These are phyloP conservation scores for Strigamia maritima DNA, from an alignment of 2,888 invertebrate species.

Conservation along the genomic window DNA sequence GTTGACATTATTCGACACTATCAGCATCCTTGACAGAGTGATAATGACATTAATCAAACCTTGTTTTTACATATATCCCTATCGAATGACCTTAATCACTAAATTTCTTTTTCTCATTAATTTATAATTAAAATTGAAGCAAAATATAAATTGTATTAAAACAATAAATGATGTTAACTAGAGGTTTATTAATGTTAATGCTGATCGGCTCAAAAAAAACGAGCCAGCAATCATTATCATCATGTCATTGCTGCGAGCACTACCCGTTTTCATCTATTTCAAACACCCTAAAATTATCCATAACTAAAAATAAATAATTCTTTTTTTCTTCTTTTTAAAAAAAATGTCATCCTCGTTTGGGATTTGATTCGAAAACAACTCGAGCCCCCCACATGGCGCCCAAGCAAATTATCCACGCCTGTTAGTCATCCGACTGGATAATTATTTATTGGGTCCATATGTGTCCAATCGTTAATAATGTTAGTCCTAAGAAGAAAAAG, in stretches of 20 bases:
- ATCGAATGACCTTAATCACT: too few species aligned
- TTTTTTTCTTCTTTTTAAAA: not conserved
- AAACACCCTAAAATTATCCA: not conserved
- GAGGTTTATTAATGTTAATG: too few species aligned
- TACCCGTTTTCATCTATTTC: too few species aligned
- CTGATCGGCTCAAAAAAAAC: too few species aligned
- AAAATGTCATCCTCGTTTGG: not conserved
- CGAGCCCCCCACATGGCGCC: slow-evolving; percentile 26
- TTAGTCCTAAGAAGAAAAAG: not conserved
- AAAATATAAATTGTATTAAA: too few species aligned
- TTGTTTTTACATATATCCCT: not conserved
- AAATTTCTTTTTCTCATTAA: too few species aligned
- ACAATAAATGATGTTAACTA: too few species aligned
- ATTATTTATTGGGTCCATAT: slow-evolving; percentile 29
- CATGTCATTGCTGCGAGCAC: too few species aligned
- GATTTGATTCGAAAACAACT: slow-evolving; percentile 21
- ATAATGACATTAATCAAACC: not conserved
- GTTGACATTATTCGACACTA: not conserved
- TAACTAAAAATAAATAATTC: not conserved
- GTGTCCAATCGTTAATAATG: slow-evolving; percentile 1
- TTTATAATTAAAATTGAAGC: too few species aligned
- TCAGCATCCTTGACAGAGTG: not conserved
- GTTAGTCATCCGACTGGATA: slow-evolving; percentile 29
- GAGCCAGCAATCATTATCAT: too few species aligned
- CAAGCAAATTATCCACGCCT: slow-evolving; percentile 27